A percentile compares a stretch with the other conserved stretches of the same genome.
phyloP scores from a whole-genome alignment of 2,113 vertebrate genomes.

The Lonchura striata region DNA sequence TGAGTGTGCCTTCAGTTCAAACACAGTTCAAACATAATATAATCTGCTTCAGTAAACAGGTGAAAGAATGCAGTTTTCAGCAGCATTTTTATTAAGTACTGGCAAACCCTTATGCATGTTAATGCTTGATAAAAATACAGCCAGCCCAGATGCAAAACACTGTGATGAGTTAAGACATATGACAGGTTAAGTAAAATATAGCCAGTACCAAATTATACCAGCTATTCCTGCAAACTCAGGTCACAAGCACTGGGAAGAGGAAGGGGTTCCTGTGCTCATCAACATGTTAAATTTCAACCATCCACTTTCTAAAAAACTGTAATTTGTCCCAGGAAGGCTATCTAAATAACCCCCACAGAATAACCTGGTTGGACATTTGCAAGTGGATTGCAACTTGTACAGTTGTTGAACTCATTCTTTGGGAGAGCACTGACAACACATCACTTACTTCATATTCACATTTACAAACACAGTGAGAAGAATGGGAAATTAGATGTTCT shows the following conservation, averaged over 20 bases:
- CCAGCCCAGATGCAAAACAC: background rate
- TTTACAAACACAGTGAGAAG: background rate
- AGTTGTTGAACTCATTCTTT: background rate
- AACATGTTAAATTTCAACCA: background rate
- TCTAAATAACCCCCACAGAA: background rate
- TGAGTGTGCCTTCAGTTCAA: slow-evolving; percentile 38
- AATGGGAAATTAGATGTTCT: background rate
- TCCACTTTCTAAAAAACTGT: background rate
- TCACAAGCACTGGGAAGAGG: background rate
- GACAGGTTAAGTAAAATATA: background rate
- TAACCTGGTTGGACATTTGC: background rate
- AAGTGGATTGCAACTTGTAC: background rate
- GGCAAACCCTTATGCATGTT: background rate
- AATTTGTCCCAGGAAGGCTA: background rate
- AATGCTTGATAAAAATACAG: background rate
- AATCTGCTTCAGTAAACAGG: slow-evolving; percentile 22
- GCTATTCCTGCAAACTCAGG: background rate
- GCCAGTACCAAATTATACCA: background rate
- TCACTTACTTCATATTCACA: background rate
- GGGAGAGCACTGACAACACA: background rate
- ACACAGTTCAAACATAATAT: slow-evolving; percentile 36
- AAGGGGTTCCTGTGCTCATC: background rate
- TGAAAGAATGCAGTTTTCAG: slow-evolving; percentile 7
- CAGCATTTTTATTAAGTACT: slow-evolving; percentile 42
- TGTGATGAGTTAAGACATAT: background rate